These are phyloP conservation scores for Macrostomum cliftonense DNA, from an alignment of 2,888 invertebrate genomes.

Conservation along the genomic window DNA sequence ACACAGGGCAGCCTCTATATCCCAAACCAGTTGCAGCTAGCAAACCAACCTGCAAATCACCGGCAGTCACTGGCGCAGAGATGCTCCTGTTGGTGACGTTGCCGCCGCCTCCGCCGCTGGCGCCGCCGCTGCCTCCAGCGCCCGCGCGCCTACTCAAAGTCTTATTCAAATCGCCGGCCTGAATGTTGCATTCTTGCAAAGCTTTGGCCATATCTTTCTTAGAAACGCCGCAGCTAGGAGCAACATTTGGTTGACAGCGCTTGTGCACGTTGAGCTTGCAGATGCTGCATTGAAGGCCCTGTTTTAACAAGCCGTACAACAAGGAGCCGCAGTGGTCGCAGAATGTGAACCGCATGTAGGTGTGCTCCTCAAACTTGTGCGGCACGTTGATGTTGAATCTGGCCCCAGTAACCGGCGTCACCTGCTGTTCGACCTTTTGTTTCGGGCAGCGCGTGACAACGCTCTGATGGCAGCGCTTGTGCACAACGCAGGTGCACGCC, in stretches of 20 bases:
- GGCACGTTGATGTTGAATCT: slow-evolving; percentile 63
- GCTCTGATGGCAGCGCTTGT: slow-evolving; percentile 88
- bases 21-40: no score
- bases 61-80: no score
- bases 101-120: no score
- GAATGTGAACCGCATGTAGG: slow-evolving; percentile 89
- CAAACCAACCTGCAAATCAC: no score
- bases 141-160: no score
- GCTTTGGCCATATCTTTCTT: no score
- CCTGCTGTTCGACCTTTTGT: slow-evolving; percentile 51
- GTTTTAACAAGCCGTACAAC: slow-evolving; percentile 80
- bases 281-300: slow-evolving; percentile 82
- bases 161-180: no score
- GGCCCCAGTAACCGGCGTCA: not conserved
- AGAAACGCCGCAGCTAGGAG: slow-evolving; percentile 84
- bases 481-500: slow-evolving; percentile 95
- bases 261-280: slow-evolving; percentile 96
- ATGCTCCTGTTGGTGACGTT: no score
- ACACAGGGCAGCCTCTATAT: no score
- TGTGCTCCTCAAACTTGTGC: slow-evolving; percentile 74
- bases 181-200: no score
- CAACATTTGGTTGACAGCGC: slow-evolving; percentile 93
- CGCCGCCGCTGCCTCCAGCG: no score
- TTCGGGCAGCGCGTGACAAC: slow-evolving; percentile 97
- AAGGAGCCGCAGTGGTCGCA: slow-evolving; percentile 98